These are phyloP conservation scores for Aspidiotus rigidus DNA, from an alignment of 2,888 invertebrate genomes.

Conservation along the genomic window DNA sequence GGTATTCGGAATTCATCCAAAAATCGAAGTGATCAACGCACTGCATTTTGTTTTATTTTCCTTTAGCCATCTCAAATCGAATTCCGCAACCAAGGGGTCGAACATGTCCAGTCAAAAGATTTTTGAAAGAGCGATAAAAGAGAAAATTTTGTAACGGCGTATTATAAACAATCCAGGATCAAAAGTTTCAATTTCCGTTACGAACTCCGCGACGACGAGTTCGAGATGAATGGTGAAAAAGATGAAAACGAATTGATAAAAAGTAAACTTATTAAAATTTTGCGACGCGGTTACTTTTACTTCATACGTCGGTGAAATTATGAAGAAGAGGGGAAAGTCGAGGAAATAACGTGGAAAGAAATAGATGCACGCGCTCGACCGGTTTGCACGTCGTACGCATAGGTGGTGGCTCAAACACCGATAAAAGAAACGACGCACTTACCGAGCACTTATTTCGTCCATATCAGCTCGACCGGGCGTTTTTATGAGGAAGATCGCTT, in stretches of 20 bases:
- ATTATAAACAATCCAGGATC: no score
- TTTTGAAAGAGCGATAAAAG: no score
- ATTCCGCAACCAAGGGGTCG: no score
- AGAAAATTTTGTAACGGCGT: no score
- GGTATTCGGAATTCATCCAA: no score
- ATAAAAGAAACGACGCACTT: constrained; percentile 25
- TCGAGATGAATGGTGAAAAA: no score
- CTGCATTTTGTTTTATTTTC: no score
- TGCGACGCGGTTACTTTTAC: constrained; percentile 27
- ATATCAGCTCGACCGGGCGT: constrained; percentile 28
- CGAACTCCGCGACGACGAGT: no score
- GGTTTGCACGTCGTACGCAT: constrained; percentile 21
- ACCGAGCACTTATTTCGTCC: constrained; percentile 27
- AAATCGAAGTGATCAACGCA: no score
- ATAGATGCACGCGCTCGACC: constrained; percentile 30
- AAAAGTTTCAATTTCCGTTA: no score
- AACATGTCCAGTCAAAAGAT: no score
- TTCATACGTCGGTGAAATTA: constrained; percentile 20
- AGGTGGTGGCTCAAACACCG: constrained; percentile 27
- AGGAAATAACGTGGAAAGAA: constrained; percentile 22
- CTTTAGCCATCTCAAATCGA: no score
- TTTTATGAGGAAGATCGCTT: constrained; percentile 10
- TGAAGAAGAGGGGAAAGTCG: constrained; percentile 17
- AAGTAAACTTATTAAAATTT: constrained; percentile 10
- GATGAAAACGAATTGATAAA: neutral